Evolutionary conservation across 2,113 vertebrate genomes (phyloP).

Genomic region (Aix galericulata): DNA sequence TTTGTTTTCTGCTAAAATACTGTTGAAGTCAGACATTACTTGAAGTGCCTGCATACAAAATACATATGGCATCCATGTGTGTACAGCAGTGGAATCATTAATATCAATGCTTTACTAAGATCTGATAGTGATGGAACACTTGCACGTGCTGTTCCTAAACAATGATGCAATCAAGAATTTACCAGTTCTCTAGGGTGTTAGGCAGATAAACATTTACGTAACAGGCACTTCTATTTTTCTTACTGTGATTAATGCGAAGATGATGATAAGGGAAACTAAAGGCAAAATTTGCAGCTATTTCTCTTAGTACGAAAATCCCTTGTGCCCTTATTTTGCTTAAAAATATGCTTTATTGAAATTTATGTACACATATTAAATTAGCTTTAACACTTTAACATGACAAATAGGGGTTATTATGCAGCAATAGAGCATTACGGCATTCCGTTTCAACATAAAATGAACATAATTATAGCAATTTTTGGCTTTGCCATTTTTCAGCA

Average conservation of each 20-base stretch:
- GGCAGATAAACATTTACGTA: constrained; percentile 43
- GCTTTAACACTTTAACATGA: constrained; percentile 62
- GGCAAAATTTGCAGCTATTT: constrained; percentile 14
- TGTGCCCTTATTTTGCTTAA: background rate
- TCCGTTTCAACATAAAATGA: constrained; percentile 44
- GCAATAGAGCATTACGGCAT: constrained; percentile 39
- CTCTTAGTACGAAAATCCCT: constrained; percentile 17
- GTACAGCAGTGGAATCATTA: constrained; percentile 7
- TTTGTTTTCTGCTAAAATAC: constrained; percentile 32
- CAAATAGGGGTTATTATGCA: constrained; percentile 63
- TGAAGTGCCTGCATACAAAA: background rate
- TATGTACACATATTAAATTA: constrained; percentile 51
- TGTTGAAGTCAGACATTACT: background rate
- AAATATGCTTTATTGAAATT: background rate
- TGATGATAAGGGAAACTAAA: background rate
- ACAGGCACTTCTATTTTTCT: constrained; percentile 31
- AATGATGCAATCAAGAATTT: constrained; percentile 45
- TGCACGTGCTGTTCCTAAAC: constrained; percentile 59
- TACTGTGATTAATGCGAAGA: constrained; percentile 38
- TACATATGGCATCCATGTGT: constrained; percentile 55
- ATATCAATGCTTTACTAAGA: constrained; percentile 9
- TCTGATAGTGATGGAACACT: constrained; percentile 15
- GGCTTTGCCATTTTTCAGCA: constrained; percentile 45
- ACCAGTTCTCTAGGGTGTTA: background rate
- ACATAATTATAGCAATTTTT: constrained; percentile 67